These are phyloP conservation scores for Xestia rhomboidea DNA, from an alignment of 2,888 invertebrate species.

Conservation along the genomic window DNA sequence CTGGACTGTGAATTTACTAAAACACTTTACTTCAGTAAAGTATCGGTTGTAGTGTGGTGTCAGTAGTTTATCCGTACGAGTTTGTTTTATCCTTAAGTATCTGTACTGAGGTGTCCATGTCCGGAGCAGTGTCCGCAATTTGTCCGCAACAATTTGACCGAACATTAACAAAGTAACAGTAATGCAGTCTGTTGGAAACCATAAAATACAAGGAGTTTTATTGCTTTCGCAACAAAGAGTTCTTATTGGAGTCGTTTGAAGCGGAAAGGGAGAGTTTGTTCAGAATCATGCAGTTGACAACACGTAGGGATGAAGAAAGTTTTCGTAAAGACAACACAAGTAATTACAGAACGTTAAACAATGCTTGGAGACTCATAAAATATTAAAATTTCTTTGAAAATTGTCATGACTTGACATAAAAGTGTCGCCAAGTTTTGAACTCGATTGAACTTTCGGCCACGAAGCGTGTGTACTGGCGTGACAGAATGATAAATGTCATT, in stretches of 20 bases:
- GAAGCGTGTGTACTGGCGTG: conserved; percentile 43
- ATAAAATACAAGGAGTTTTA: conserved; percentile 47
- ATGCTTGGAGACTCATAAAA: background rate
- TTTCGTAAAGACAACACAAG: conserved; percentile 24
- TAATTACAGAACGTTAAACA: conserved; percentile 4
- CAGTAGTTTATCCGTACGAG: background rate
- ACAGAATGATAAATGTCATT: conserved; percentile 31
- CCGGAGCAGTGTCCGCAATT: background rate
- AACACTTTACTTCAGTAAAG: background rate
- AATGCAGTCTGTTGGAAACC: conserved; percentile 32
- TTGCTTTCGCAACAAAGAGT: conserved; percentile 43
- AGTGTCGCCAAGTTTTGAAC: conserved; percentile 21
- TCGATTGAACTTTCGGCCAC: conserved; percentile 29
- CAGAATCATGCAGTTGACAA: conserved; percentile 61
- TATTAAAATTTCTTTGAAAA: background rate
- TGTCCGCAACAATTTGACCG: background rate
- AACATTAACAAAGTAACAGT: conserved; percentile 11
- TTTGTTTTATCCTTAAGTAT: background rate
- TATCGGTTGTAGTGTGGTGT: background rate
- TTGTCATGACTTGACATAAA: background rate
- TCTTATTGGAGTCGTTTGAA: conserved; percentile 57
- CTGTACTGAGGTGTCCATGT: background rate
- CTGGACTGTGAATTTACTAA: no score
- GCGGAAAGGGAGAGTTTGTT: conserved; percentile 48
- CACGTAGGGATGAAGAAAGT: conserved; percentile 42